A percentile compares a stretch with the other conserved stretches of the same genome.
phyloP scores from a whole-genome alignment of 2,888 invertebrate genomes.

The Tortricodes alternella region DNA sequence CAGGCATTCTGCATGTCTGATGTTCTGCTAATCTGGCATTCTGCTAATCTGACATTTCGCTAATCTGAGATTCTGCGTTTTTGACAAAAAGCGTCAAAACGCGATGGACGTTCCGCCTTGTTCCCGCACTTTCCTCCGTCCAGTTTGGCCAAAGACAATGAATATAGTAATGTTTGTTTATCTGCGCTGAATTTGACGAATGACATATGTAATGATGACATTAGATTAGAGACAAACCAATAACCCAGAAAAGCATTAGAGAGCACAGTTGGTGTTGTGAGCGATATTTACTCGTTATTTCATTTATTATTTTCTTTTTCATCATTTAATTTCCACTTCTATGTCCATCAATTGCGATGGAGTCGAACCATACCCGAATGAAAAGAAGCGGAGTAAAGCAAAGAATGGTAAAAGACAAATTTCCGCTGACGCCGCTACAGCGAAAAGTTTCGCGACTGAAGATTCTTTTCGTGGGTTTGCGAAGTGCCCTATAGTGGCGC shows the following conservation, averaged over 20 bases:
- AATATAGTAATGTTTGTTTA: neutral
- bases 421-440: slow-evolving; percentile 30
- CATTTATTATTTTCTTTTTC: slow-evolving; percentile 54
- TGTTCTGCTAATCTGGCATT: too few species aligned
- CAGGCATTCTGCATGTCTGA: too few species aligned
- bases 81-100: too few species aligned
- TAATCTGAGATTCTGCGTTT: too few species aligned
- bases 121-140: too few species aligned
- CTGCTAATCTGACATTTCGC: too few species aligned
- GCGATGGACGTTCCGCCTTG: too few species aligned
- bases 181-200: slow-evolving; percentile 1
- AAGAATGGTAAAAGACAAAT: slow-evolving; percentile 32
- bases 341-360: slow-evolving; percentile 58
- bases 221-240: neutral
- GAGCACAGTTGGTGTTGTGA: slow-evolving; percentile 51
- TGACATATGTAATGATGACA: neutral
- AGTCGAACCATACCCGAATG: slow-evolving; percentile 37
- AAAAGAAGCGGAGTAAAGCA: slow-evolving; percentile 27
- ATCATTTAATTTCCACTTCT: slow-evolving; percentile 39
- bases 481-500: slow-evolving; percentile 50
- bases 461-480: slow-evolving; percentile 53
- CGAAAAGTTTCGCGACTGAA: slow-evolving; percentile 45
- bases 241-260: neutral
- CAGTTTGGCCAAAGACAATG: too few species aligned
- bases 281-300: slow-evolving; percentile 44